Conservation (phyloP, 2,888 invertebrate genomes). For the Brachycybe producta region DNA sequence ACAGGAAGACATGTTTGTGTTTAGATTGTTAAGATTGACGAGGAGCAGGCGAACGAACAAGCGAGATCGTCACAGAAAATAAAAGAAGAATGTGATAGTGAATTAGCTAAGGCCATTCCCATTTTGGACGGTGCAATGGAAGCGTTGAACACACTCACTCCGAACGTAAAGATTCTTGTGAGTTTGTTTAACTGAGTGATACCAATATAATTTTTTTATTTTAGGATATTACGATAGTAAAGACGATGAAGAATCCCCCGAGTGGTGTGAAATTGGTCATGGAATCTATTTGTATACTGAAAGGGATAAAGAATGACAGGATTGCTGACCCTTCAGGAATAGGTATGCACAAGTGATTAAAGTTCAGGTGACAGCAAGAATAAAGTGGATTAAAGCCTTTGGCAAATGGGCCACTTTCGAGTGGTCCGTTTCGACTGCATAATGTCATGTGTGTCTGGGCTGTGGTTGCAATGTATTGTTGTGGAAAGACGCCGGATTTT, state of each 20-base stretch:
- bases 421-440: too few species aligned
- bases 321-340: slow-evolving; percentile 34
- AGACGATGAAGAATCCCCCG: slow-evolving; percentile 36
- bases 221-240: slow-evolving; percentile 35
- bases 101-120: slow-evolving; percentile 35
- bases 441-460: too few species aligned
- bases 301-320: slow-evolving; percentile 35
- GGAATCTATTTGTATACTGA: slow-evolving; percentile 36
- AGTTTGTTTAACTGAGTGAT: neutral
- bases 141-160: slow-evolving; percentile 36
- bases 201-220: neutral
- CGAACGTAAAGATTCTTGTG: slow-evolving; percentile 23
- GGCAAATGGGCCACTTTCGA: too few species aligned
- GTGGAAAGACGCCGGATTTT: too few species aligned
- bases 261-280: slow-evolving; percentile 33
- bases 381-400: too few species aligned
- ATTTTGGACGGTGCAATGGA: slow-evolving; percentile 34
- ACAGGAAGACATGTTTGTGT: neutral
- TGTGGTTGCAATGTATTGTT: too few species aligned
- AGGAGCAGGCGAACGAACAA: slow-evolving; percentile 36
- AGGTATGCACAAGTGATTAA: slow-evolving; percentile 26
- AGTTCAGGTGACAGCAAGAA: too few species aligned
- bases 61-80: slow-evolving; percentile 35
- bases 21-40: slow-evolving; percentile 36
- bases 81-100: slow-evolving; percentile 37